Base-by-base conservation (phyloP, 2,888 invertebrate genomes). In the Temnothorax ravouxi region DNA sequence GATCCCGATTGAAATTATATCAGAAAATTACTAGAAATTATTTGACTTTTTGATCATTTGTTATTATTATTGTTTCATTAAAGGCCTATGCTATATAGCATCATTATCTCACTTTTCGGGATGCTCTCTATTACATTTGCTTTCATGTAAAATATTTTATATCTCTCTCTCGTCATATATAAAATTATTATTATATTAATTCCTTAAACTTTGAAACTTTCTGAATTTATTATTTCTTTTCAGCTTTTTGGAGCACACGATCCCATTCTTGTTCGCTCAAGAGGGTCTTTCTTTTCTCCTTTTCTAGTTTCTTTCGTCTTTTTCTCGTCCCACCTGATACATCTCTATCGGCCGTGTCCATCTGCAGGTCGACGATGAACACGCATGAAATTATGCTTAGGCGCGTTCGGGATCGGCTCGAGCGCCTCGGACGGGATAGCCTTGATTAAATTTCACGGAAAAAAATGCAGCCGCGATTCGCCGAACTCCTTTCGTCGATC, bases 321-420 rank as follows among this genome's bases (percentile, higher is more conserved):
- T 77, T 56, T 77, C 52, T 76, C 69, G 66, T 87, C 74, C 86
- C 87, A 91, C 88, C 89, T 90, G 88, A 91, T 91, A 91, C 90
- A 79, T 87, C 88, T 88, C 82, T 86, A 89, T 89, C 90, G 85
- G 76, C 52, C 84, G 67, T 87, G 86, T 88, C 75, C 83, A 85
- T 88, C 72, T 71, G 64, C 79, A 47, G 50, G 62, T 75, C 74
- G 56, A 8, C 85, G 77, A 84, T 86, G 83, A 84, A 80, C 86
- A 79, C 87, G 85, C 88, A 84, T 72, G 61, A 87, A 87, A 88
- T 88, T 87, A 87, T 88, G 82, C 83, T 74, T 84, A 64, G 67
- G 59, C 76, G 64, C 82, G 69, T 69, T 61, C 61, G 47, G 79
- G 79, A 75, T 66, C 64, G 34, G 15, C 25, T 44, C 62, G 52